phyloP scores from a whole-genome alignment of 2,888 invertebrate genomes.

The Hydropsyche betteni region DNA sequence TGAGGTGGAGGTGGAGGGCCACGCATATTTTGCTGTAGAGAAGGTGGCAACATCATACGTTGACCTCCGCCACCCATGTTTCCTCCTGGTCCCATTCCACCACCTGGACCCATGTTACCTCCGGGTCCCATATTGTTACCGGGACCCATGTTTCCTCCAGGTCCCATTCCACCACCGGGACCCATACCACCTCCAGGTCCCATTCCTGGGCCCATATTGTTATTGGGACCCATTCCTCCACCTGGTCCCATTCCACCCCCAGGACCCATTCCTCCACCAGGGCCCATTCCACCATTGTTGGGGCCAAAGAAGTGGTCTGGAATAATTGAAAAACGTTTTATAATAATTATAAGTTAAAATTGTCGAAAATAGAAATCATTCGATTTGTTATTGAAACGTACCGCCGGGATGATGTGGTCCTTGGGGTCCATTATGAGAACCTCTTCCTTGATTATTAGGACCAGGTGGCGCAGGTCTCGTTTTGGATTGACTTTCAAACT shows the following conservation, averaged over 20 bases:
- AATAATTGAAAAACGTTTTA: not conserved
- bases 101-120: constrained; percentile 55
- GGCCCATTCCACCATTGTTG: constrained; percentile 43
- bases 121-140: constrained; percentile 51
- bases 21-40: constrained; percentile 61
- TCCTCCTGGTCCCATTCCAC: constrained; percentile 59
- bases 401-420: constrained; percentile 68
- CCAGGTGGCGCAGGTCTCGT: constrained; percentile 83
- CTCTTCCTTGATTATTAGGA: constrained; percentile 71
- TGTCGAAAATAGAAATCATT: not conserved
- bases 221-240: constrained; percentile 60
- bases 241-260: constrained; percentile 55
- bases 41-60: constrained; percentile 58
- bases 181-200: constrained; percentile 50
- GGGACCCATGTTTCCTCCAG: constrained; percentile 41
- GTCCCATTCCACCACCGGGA: constrained; percentile 53
- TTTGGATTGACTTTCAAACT: constrained; percentile 93
- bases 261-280: constrained; percentile 30
- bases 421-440: constrained; percentile 67
- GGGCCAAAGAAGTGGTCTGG: constrained; percentile 65
- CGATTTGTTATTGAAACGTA: constrained; percentile 53
- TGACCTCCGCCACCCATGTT: constrained; percentile 51
- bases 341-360: no score
- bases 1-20: constrained; percentile 61
- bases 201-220: constrained; percentile 35